Percentiles rank a stretch among this genome's conserved stretches.
Conservation (phyloP, 1,140 invertebrate genomes). For the Epicauta chinensis region DNA sequence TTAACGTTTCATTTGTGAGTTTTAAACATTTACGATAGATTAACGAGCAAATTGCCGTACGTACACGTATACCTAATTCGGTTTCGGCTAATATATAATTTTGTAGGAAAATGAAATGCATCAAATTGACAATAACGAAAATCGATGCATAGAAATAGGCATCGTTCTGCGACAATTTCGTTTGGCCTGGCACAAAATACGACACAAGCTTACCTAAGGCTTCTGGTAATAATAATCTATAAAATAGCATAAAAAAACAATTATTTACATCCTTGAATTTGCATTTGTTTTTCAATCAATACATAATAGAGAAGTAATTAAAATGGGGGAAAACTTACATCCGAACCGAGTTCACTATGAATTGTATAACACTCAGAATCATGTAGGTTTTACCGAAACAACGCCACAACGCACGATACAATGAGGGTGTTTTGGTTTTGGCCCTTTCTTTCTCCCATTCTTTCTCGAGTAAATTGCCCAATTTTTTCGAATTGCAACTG, state of each 20-base stretch:
- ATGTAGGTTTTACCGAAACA: slow-evolving; percentile 49
- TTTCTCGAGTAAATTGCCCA: slow-evolving; percentile 30
- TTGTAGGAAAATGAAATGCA: slow-evolving; percentile 67
- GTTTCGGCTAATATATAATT: slow-evolving; percentile 67
- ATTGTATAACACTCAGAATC: slow-evolving; percentile 40
- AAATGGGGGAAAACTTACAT: slow-evolving; percentile 11
- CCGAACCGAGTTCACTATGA: slow-evolving; percentile 7
- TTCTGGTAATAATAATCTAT: slow-evolving; percentile 62
- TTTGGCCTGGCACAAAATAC: slow-evolving; percentile 53
- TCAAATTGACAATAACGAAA: slow-evolving; percentile 58
- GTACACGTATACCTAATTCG: slow-evolving; percentile 63
- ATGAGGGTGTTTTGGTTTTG: slow-evolving; percentile 44
- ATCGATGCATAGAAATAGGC: slow-evolving; percentile 64
- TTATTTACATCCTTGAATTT: no score
- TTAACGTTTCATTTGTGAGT: slow-evolving; percentile 54
- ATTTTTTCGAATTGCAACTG: slow-evolving; percentile 22
- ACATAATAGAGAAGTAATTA: no score
- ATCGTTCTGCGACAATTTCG: slow-evolving; percentile 33
- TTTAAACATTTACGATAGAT: slow-evolving; percentile 73
- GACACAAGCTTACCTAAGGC: slow-evolving; percentile 61
- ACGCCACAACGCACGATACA: slow-evolving; percentile 47
- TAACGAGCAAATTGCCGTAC: slow-evolving; percentile 69
- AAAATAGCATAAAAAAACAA: slow-evolving; percentile 31
- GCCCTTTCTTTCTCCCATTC: slow-evolving; percentile 28
- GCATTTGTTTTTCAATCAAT: neutral